Base-by-base conservation (phyloP, 2,888 invertebrate species). In the Scrobipalpa atriplicella region DNA sequence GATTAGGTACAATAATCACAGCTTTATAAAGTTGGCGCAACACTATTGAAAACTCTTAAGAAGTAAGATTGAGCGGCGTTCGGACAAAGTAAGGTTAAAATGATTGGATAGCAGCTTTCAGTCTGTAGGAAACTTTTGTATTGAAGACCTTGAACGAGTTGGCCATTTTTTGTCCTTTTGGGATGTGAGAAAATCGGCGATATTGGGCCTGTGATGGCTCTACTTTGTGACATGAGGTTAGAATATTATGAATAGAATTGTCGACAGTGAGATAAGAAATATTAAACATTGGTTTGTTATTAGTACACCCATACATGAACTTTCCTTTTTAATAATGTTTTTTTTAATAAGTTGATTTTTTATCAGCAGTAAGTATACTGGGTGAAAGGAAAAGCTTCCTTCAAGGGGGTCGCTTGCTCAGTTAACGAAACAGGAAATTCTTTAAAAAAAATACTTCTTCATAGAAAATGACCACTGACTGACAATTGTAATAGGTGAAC, bases 151-250 rank as follows among this genome's bases (percentile, higher is more conserved):
- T 47, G n/a, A 47, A 5, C 47, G 47, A n/a, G 1, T 16, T n/a
- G 47, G n/a, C 47, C 47, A 47, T 47, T 47, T 47, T 47, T 47
- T 47, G 47, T 47, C 47, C 47, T 47, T 47, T 47, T n/a, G 47
- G 47, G 29, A 29, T 29, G 29, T 29, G 29, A 29, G 29, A 29
- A 29, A 47, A 16, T 47, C 47, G n/a, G 47, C 2, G 16, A 47
- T 8, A 47, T 47, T 47, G 47, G n/a, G 47, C 47, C 47, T n/a
- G n/a, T 47, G 47, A 47, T 47, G 47, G 47, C 47, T n/a, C 47
- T 47, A 47, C 16, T 47, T 47, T 7, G 47, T 3, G 47, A 47
- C 47, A 47, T 3, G n/a, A 47, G 47, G 47, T 47, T 16, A 16
- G n/a, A n/a, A 47, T 16, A 47, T 47, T 5, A 16, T n/a, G 11